phyloP scores from a whole-genome alignment of 2,113 vertebrate species.

The Otus sunia region DNA sequence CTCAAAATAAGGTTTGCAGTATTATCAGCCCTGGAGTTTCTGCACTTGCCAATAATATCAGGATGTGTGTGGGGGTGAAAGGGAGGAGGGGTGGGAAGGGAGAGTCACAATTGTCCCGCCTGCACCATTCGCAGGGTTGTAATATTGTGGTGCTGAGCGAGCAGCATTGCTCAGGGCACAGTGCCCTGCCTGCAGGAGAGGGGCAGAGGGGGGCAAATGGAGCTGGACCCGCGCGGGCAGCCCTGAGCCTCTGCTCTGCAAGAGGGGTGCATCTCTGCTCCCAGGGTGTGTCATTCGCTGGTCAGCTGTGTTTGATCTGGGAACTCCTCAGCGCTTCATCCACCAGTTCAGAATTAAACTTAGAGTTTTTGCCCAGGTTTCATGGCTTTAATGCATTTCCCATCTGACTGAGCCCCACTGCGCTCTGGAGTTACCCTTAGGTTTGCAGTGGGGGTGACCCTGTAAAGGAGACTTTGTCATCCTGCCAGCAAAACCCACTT shows the following conservation, averaged over 20 bases:
- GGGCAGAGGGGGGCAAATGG: not conserved
- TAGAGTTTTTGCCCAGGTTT: not conserved
- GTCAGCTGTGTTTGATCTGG: not conserved
- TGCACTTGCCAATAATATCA: not conserved
- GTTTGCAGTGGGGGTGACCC: not conserved
- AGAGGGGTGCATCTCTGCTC: rapidly evolving
- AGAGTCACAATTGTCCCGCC: not conserved
- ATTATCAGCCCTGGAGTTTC: not conserved
- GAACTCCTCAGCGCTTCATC: rapidly evolving
- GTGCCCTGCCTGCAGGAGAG: not conserved
- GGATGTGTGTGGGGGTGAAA: not conserved
- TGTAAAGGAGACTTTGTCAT: too few relatives aligned
- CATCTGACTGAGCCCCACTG: rapidly evolving
- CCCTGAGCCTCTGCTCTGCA: not conserved
- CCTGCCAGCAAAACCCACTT: not conserved
- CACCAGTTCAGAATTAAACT: not conserved
- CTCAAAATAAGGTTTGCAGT: not conserved
- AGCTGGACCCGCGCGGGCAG: not conserved
- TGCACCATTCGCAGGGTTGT: not conserved
- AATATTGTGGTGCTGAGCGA: not conserved
- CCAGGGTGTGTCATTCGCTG: not conserved
- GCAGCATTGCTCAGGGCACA: not conserved
- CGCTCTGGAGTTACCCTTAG: rapidly evolving
- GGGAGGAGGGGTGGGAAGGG: not conserved
- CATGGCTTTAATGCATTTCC: not conserved